These are phyloP conservation scores for Rousettus leschenaultii DNA, from an alignment of 2,113 vertebrate species.

Conservation along the genomic window DNA sequence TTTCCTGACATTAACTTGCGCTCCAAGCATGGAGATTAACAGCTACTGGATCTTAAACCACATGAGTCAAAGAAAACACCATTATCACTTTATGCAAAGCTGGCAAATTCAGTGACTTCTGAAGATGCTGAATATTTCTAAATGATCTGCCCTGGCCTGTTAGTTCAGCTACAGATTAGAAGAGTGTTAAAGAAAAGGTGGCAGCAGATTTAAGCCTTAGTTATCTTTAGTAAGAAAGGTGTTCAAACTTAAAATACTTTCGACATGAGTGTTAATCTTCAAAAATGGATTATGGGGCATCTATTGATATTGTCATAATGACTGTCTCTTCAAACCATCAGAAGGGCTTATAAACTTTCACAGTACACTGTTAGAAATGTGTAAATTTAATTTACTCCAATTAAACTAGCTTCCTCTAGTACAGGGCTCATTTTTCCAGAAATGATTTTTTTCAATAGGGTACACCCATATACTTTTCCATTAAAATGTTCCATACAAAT, in stretches of 20 bases:
- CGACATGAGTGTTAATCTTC: neutral
- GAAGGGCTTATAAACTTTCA: neutral
- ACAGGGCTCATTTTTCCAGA: constrained; percentile 5
- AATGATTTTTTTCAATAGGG: neutral
- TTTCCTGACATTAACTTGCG: neutral
- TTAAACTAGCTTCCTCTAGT: neutral
- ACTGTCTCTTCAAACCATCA: constrained; percentile 10
- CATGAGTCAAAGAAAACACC: neutral
- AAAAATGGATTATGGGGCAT: neutral
- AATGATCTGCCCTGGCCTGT: neutral
- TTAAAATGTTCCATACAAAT: neutral
- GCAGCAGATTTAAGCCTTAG: neutral
- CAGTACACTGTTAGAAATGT: neutral
- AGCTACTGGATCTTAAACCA: neutral
- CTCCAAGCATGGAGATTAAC: neutral
- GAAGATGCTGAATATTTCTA: neutral
- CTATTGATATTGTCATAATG: neutral
- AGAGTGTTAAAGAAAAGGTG: neutral
- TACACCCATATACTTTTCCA: neutral
- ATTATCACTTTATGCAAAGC: neutral
- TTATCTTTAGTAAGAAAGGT: constrained; percentile 12
- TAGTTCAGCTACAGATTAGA: neutral
- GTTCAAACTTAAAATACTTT: neutral
- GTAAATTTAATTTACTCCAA: neutral
- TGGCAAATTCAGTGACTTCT: constrained; percentile 22